A percentile compares a stretch with the other conserved stretches of the same genome.
Conservation (phyloP, 2,113 vertebrate genomes). For the Dolichotis patagonum region DNA sequence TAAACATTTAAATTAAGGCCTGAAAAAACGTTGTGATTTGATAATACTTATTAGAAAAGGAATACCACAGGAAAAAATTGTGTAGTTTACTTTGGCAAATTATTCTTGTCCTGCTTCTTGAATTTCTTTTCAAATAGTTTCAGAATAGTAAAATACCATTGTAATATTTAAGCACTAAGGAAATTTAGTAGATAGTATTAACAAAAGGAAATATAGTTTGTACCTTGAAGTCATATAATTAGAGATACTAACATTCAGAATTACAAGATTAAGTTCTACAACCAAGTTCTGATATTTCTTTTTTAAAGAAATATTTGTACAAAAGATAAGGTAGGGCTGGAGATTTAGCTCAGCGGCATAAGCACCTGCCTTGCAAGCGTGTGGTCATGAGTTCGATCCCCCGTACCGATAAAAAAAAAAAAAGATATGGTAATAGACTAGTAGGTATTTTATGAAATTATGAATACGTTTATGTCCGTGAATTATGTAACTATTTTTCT, state of each 20-base stretch:
- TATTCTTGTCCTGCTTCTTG: conserved; percentile 11
- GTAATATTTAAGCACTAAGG: conserved; percentile 45
- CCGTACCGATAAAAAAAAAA: too few relatives aligned
- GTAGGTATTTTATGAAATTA: conserved; percentile 47
- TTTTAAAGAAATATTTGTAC: conserved; percentile 52
- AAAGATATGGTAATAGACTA: not conserved
- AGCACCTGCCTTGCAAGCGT: too few relatives aligned
- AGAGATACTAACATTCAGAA: conserved; percentile 56
- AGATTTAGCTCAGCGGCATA: too few relatives aligned
- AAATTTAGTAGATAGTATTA: conserved; percentile 47
- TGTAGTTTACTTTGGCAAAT: not conserved
- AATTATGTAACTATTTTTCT: not conserved
- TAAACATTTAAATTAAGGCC: not conserved
- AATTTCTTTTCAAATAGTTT: conserved; percentile 55
- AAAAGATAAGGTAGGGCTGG: too few relatives aligned
- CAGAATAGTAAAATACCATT: conserved; percentile 1
- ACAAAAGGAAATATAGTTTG: conserved; percentile 9
- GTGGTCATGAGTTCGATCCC: too few relatives aligned
- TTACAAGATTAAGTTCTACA: conserved; percentile 16
- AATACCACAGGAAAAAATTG: conserved; percentile 7
- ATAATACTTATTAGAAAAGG: conserved; percentile 23
- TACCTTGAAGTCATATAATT: conserved; percentile 10
- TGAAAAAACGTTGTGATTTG: conserved; percentile 45
- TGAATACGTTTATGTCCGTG: not conserved
- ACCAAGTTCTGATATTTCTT: conserved; percentile 37